Percentiles rank a stretch among this genome's conserved stretches.
phyloP scores from a whole-genome alignment of 2,888 invertebrate genomes.

The Chrysolina haemoptera region DNA sequence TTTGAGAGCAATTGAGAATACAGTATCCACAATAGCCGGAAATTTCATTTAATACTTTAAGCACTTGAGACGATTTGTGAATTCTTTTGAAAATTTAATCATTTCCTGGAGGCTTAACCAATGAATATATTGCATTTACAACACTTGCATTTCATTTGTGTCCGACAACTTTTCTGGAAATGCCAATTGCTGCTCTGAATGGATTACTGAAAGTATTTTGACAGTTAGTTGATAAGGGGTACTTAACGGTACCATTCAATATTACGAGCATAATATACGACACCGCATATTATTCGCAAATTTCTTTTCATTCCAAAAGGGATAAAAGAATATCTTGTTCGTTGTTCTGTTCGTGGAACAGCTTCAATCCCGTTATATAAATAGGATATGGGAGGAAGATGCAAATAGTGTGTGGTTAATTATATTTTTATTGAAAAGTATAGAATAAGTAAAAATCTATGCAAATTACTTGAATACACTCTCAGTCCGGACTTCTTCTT shows the following conservation, averaged over 20 bases:
- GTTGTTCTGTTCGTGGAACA: slow-evolving; percentile 8
- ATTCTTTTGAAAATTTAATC: not conserved
- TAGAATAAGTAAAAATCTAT: no score
- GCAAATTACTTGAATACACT: no score
- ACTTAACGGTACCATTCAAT: slow-evolving; percentile 13
- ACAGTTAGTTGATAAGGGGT: slow-evolving; percentile 10
- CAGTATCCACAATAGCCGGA: not conserved
- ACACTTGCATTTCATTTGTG: not conserved
- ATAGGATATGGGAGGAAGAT: not conserved
- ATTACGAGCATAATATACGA: slow-evolving; percentile 1
- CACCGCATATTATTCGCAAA: not conserved
- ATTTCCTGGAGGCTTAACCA: not conserved
- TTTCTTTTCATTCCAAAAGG: not conserved
- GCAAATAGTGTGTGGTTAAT: not conserved
- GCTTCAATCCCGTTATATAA: not conserved
- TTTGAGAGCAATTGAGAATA: no score
- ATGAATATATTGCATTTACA: not conserved
- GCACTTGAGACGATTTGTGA: not conserved
- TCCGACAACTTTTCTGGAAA: slow-evolving; percentile 14
- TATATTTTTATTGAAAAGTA: no score
- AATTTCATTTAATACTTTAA: not conserved
- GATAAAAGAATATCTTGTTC: not conserved
- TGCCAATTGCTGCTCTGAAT: not conserved
- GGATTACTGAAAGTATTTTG: slow-evolving; percentile 9
- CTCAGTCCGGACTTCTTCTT: no score